A percentile compares a stretch with the other conserved stretches of the same genome.
Conservation (phyloP, 2,797 vertebrate species). For the Parambassis ranga region DNA sequence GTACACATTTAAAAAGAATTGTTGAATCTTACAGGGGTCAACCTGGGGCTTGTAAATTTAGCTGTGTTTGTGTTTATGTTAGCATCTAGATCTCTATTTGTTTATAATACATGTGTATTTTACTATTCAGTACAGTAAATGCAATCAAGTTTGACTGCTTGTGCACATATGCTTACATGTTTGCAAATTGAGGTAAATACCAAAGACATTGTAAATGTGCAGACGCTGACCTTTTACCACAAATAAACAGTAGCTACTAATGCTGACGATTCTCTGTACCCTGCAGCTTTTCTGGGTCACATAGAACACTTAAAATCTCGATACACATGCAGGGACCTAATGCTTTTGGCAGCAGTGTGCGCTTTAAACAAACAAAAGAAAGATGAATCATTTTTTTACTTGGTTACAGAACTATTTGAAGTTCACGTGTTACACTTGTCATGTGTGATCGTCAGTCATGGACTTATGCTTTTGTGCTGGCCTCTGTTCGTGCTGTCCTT, state of each 20-base stretch:
- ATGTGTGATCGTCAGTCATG: neutral
- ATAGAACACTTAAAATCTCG: conserved; percentile 38
- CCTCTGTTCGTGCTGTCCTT: neutral
- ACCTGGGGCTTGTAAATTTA: neutral
- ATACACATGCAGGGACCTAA: conserved; percentile 10
- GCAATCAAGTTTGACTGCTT: conserved; percentile 34
- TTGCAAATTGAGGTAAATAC: conserved; percentile 60
- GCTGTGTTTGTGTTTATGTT: neutral
- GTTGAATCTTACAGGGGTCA: conserved; percentile 9
- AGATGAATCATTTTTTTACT: neutral
- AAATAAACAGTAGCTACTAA: conserved; percentile 41
- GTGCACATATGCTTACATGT: conserved; percentile 29
- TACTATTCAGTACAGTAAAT: conserved; percentile 5
- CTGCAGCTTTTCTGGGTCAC: conserved; percentile 54
- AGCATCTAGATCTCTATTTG: neutral
- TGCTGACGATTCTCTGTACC: conserved; percentile 33
- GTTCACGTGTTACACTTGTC: no score
- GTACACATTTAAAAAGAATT: conserved; percentile 27
- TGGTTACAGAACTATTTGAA: neutral
- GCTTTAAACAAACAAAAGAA: conserved; percentile 22
- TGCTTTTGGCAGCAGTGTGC: conserved; percentile 10
- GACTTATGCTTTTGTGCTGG: neutral
- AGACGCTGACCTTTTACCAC: conserved; percentile 62
- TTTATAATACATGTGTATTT: conserved; percentile 16
- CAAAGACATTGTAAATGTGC: conserved; percentile 40